phyloP scores from a whole-genome alignment of 2,113 vertebrate species.

The Psilopogon haemacephalus region DNA sequence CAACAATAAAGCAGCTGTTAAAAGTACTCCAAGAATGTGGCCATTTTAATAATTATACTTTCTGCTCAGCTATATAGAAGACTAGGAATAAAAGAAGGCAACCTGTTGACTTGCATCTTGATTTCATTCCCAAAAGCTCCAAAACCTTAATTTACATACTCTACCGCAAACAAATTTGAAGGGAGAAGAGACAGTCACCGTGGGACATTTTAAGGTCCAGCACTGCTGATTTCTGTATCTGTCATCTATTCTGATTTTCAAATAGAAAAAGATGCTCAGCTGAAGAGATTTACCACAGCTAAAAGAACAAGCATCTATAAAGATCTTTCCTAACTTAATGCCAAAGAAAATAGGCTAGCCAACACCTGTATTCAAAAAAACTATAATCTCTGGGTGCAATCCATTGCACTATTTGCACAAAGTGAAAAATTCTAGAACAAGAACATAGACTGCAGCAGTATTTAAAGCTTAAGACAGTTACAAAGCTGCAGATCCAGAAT shows the following conservation, averaged over 20 bases:
- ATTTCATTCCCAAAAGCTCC: background rate
- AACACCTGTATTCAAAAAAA: fast-evolving
- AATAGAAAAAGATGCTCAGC: background rate
- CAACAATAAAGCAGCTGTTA: conserved; percentile 10
- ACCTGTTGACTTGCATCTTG: background rate
- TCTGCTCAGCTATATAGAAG: conserved; percentile 22
- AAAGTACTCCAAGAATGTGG: background rate
- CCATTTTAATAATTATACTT: conserved; percentile 14
- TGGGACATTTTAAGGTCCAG: background rate
- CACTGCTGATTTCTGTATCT: background rate
- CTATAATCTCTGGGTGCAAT: background rate
- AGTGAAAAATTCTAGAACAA: background rate
- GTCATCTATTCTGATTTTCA: background rate
- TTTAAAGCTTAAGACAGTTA: background rate
- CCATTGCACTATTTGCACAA: background rate
- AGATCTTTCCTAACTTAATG: background rate
- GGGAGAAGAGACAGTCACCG: background rate
- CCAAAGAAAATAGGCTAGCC: background rate
- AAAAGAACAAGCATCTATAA: background rate
- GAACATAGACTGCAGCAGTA: background rate
- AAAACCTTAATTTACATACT: background rate
- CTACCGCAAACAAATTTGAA: background rate
- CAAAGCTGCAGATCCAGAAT: background rate
- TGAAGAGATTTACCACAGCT: background rate
- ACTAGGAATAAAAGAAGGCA: background rate